Conservation (phyloP, 1,140 invertebrate species). For the Bemisia tabaci region DNA sequence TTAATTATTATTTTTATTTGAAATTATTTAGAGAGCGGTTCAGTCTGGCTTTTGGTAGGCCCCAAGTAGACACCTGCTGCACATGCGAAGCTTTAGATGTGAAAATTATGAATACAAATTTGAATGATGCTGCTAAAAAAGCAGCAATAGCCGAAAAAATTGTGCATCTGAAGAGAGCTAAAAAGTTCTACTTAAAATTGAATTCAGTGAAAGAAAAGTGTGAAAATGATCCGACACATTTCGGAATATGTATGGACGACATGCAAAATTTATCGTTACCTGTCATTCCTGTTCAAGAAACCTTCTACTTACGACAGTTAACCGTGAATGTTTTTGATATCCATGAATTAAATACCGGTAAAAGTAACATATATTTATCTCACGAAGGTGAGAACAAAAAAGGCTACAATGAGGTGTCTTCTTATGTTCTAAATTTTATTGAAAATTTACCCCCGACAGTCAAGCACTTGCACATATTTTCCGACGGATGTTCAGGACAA, state of each 20-base stretch:
- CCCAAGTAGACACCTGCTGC: conserved; percentile 17
- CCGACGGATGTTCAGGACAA: conserved; percentile 14
- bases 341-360: conserved; percentile 14
- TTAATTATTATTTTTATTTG: conserved; percentile 13
- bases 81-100: conserved; percentile 16
- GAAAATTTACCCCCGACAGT: conserved; percentile 12
- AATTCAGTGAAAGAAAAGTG: conserved; percentile 9
- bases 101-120: conserved; percentile 15
- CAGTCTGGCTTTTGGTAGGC: conserved; percentile 16
- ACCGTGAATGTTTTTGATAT: conserved; percentile 17
- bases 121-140: conserved; percentile 15
- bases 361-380: conserved; percentile 16
- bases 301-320: conserved; percentile 17
- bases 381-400: conserved; percentile 15
- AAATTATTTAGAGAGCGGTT: conserved; percentile 18
- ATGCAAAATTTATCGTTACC: conserved; percentile 15
- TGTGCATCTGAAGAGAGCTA: conserved; percentile 12
- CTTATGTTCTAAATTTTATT: conserved; percentile 18
- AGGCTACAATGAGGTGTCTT: conserved; percentile 17
- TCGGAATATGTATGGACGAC: too few species aligned
- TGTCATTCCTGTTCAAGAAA: conserved; percentile 9
- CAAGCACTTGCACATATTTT: conserved; percentile 11
- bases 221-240: too few species aligned
- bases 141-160: conserved; percentile 13
- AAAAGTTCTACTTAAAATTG: conserved; percentile 14